A percentile compares a stretch with the other conserved stretches of the same genome.
These are phyloP conservation scores for Arion vulgaris DNA, from an alignment of 1,140 invertebrate species.

Conservation along the genomic window DNA sequence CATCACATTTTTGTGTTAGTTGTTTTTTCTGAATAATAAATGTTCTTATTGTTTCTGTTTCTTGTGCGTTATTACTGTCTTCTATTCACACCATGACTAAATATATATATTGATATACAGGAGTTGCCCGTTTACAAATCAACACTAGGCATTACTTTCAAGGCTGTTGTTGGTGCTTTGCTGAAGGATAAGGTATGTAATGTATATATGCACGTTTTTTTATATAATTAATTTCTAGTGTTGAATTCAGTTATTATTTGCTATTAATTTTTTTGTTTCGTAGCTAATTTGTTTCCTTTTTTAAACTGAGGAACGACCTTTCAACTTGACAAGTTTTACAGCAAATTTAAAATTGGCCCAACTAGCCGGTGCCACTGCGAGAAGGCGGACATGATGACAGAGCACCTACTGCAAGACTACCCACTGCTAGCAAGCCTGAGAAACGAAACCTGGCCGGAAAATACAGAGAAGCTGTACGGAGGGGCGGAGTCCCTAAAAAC, in stretches of 20 bases:
- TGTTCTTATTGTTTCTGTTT: not conserved
- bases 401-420: too few relatives aligned
- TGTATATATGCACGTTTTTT: not conserved
- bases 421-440: too few relatives aligned
- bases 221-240: not conserved
- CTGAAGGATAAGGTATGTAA: conserved; percentile 60
- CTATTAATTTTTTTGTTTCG: not conserved
- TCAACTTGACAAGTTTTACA: too few relatives aligned
- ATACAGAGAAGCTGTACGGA: too few relatives aligned
- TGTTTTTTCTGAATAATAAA: not conserved
- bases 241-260: not conserved
- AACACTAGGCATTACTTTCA: conserved; percentile 83
- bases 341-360: too few relatives aligned
- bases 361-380: too few relatives aligned
- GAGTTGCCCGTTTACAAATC: conserved; percentile 82
- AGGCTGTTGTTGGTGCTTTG: conserved; percentile 87
- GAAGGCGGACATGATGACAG: too few relatives aligned
- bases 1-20: not conserved
- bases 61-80: not conserved
- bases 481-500: too few relatives aligned
- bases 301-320: not conserved
- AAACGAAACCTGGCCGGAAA: too few relatives aligned
- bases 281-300: not conserved
- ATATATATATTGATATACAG: conserved; percentile 69
- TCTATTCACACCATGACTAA: not conserved